Conservation (phyloP, 2,888 invertebrate species). For the Doris montereyensis region DNA sequence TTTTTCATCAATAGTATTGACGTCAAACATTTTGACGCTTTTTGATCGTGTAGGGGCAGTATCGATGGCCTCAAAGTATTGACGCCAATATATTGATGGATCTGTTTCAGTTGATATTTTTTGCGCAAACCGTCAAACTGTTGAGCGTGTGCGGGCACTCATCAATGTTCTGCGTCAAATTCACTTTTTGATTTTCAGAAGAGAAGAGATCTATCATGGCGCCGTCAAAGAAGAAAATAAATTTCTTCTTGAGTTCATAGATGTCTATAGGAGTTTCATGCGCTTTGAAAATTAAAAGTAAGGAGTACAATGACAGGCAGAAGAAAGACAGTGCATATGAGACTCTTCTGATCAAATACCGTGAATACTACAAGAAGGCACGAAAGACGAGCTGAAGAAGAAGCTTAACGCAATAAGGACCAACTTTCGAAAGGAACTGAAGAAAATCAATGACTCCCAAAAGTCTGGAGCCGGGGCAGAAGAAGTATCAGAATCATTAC, state of each 20-base stretch:
- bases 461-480: constrained; percentile 35
- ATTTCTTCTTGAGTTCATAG: constrained; percentile 51
- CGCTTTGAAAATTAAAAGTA: constrained; percentile 54
- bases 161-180: constrained; percentile 4
- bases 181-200: constrained; percentile 16
- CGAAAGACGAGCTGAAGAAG: constrained; percentile 48
- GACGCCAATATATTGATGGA: constrained; percentile 14
- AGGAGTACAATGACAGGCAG: constrained; percentile 52
- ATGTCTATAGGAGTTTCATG: constrained; percentile 51
- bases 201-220: constrained; percentile 5
- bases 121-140: constrained; percentile 12
- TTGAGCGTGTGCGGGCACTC: constrained; percentile 5
- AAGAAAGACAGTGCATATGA: constrained; percentile 47
- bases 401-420: constrained; percentile 55
- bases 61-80: not conserved
- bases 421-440: constrained; percentile 55
- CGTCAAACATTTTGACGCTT: not conserved
- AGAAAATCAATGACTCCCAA: constrained; percentile 47
- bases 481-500: constrained; percentile 33
- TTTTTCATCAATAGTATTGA: no score
- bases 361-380: constrained; percentile 34
- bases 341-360: constrained; percentile 41
- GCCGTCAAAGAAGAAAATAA: constrained; percentile 7
- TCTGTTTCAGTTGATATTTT: not conserved
- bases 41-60: not conserved